Percentiles rank a stretch among this genome's conserved stretches.
Conservation (phyloP, 2,888 invertebrate species). For the Trissoscelio sp. region DNA sequence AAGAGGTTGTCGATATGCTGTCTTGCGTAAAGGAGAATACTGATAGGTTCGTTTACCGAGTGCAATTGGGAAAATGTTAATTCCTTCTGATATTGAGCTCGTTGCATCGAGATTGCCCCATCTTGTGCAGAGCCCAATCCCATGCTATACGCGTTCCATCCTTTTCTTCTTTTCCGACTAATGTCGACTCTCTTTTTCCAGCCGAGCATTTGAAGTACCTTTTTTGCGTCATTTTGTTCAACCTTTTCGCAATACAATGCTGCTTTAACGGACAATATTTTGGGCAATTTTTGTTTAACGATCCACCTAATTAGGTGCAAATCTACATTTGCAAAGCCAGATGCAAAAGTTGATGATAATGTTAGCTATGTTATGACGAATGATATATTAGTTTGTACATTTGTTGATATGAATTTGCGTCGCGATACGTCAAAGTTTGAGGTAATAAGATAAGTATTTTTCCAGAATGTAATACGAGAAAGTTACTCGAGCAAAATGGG, state of each 20-base stretch:
- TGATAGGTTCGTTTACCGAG: conserved; percentile 64
- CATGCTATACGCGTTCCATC: not conserved
- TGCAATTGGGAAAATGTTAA: conserved; percentile 73
- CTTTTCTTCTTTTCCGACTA: not conserved
- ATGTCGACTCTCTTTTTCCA: not conserved
- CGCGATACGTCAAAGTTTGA: not conserved
- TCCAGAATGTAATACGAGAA: not conserved
- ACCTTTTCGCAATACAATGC: not conserved
- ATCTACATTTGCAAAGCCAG: conserved; percentile 7
- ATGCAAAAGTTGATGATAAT: not conserved
- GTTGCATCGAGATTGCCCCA: conserved; percentile 59
- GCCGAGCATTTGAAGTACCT: not conserved
- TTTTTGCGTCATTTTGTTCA: not conserved
- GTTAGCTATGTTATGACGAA: not conserved
- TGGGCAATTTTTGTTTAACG: conserved; percentile 23
- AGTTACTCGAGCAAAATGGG: conserved; percentile 21
- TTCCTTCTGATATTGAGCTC: conserved; percentile 67
- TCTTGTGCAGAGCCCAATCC: conserved; percentile 26
- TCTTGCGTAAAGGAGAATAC: conserved; percentile 67
- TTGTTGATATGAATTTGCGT: not conserved
- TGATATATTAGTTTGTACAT: not conserved
- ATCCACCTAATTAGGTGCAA: conserved; percentile 1
- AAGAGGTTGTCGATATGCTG: conserved; percentile 60
- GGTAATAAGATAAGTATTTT: conserved; percentile 22
- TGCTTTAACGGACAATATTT: conserved; percentile 30